Base-by-base conservation (phyloP, 2,888 invertebrate genomes). In the Chrysopilus asiliformis region DNA sequence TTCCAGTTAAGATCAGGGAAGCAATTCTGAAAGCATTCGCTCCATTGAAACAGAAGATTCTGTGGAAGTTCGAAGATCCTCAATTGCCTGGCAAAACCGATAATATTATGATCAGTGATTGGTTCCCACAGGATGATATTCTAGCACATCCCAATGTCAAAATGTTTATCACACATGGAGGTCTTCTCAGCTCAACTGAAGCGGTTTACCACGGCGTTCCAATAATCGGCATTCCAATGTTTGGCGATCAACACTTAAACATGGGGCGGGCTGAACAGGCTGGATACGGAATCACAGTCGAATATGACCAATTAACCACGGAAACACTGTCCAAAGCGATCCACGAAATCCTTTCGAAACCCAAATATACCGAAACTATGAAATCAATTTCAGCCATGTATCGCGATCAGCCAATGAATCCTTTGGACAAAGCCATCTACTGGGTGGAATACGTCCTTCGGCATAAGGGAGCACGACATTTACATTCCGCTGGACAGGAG, bases 151-250 rank as follows among this genome's bases (percentile, higher is more conserved):
- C 60, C 0, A 65, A 66, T 16, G 57, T 67, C 0, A 58, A 57
- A 18, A 51, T 66, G 0, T 68, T 71, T 37, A 64, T 72, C 28
- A 68, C 67, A 1, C 71, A 72, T 46, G 68, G 68, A 1, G 71
- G 70, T 0, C 53, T 68, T 10, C 52, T 68, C 14, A 65, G 68
- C 32, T 56, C 63, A 4, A 61, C 61, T 14, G 71, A 69, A 45
- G 57, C 66, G 0, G 50, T 63, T 2, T 56, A 57, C 46, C 55
- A 57, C 38, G 66, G 56, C 3, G 61, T 65, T 4, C 65, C 67
- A 0, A 46, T 66, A 4, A 40, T 67, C 8, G 66, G 62, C 0
- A 44, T 67, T 20, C 63, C 65, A 0, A 45, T 61, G 8, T 54
- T 58, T 34, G 56, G 47, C 25, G 65, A 65, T 46, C 65, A 65